Percentiles rank a stretch among this genome's conserved stretches.
These are phyloP conservation scores for Brachypodius melanocephalos DNA, from an alignment of 2,113 vertebrate genomes.

Conservation along the genomic window DNA sequence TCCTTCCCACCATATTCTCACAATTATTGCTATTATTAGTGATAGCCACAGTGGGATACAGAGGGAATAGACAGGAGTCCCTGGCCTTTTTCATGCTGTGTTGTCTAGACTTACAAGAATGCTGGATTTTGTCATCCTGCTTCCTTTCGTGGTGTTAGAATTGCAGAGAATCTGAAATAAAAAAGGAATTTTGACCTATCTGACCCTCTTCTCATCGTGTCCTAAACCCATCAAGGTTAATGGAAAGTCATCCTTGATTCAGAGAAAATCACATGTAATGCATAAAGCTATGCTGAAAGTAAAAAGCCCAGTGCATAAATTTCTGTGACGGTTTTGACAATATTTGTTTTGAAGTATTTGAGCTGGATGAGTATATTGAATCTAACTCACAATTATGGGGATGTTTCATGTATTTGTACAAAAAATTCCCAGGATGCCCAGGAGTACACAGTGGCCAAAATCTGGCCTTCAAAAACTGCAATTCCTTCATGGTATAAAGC, in stretches of 20 bases:
- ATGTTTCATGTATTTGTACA: neutral
- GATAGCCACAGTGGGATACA: slow-evolving; percentile 22
- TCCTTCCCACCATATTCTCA: slow-evolving; percentile 49
- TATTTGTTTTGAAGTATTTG: neutral
- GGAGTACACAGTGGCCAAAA: neutral
- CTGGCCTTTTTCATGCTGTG: slow-evolving; percentile 49
- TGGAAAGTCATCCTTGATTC: neutral
- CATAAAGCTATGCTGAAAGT: neutral
- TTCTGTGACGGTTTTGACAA: neutral
- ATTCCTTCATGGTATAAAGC: neutral
- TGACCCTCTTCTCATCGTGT: neutral
- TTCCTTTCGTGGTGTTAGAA: neutral
- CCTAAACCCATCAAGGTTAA: neutral
- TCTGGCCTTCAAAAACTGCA: neutral
- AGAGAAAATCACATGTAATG: neutral
- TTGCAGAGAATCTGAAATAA: neutral
- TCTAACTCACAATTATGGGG: neutral
- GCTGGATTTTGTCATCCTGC: slow-evolving; percentile 22
- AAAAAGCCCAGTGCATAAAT: neutral
- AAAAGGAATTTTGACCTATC: slow-evolving; percentile 2
- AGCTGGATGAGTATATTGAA: neutral
- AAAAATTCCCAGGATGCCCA: neutral
- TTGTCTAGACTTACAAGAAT: slow-evolving; percentile 62
- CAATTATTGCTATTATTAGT: slow-evolving; percentile 45
- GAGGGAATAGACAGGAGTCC: neutral